Evolutionary conservation across 2,113 vertebrate species (phyloP), one percentile per base, ranked within the genome.

Genomic region (Tupaia chinensis): DNA sequence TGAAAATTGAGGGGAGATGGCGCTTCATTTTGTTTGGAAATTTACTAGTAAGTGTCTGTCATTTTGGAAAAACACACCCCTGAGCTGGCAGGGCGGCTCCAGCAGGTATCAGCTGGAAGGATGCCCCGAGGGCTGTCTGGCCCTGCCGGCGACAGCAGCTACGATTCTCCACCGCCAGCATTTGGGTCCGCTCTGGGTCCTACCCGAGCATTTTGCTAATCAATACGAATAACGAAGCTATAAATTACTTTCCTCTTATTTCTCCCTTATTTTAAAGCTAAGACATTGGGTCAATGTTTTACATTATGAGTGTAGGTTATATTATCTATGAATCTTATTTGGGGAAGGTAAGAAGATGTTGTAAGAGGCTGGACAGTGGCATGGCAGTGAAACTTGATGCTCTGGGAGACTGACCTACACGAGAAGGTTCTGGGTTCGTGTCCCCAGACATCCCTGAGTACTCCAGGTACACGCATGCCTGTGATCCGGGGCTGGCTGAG

Each of bases 111-210:
- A 56, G 70, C 70, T 5, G 3, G 73, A 66, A 77, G 9, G 73
- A 3, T 3, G 19, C n/a, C 15, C 6, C 5, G 12, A 22, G 5
- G 12, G 6, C 23, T 89, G 25, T 3, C 32, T 68, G 32, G 1
- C 0, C 58, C 27, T 0, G 34, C 13, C 1, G 6, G 3, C 1
- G 1, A 13, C 29, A 54, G 79, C n/a, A 25, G 12, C 65, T 2
- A 2, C 0, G 1, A 2, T 9, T 16, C 76, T 23, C 0, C 16
- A 0, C 2, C 5, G 0, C 60, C 7, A 2, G 56, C 19, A 2
- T 3, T 16, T 0, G 12, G 7, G 58, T 23, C 32, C 61, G 44
- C 79, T 2, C 22, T 0, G 32, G 81, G 44, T 11, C n/a, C 15
- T 1, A 10, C 20, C 13, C 17, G 8, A 29, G 25, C 16, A 5